Conservation (phyloP, 2,113 vertebrate species). For the Haplochromis burtoni region DNA sequence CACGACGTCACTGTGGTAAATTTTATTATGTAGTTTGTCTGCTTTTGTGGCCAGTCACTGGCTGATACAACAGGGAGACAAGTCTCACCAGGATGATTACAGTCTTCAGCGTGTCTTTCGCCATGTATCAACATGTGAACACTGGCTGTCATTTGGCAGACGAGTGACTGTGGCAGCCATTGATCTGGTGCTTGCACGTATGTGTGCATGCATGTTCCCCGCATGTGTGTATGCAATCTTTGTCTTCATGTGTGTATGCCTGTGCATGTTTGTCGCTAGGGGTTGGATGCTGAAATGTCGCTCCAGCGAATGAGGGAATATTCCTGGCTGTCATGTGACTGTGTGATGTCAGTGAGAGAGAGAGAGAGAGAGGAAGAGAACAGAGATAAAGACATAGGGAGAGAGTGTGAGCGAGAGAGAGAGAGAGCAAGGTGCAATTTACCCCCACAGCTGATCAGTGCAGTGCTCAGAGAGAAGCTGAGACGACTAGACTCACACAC, state of each 20-base stretch:
- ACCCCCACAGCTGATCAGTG: conserved; percentile 67
- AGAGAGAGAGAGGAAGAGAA: background rate
- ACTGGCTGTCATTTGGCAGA: conserved; percentile 13
- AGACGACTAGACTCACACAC: conserved; percentile 41
- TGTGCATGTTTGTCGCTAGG: conserved; percentile 30
- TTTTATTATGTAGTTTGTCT: background rate
- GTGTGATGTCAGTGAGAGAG: conserved; percentile 57
- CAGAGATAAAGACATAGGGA: background rate
- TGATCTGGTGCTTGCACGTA: background rate
- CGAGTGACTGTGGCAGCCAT: conserved; percentile 20
- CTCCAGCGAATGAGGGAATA: conserved; percentile 63
- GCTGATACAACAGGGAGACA: background rate
- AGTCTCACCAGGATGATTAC: background rate
- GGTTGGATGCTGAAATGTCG: conserved; percentile 44
- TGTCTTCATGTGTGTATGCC: background rate
- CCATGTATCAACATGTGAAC: conserved; percentile 15
- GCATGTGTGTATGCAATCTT: background rate
- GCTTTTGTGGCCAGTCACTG: background rate
- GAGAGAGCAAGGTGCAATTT: conserved; percentile 68
- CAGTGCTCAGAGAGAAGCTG: conserved; percentile 57
- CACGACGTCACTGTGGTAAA: background rate
- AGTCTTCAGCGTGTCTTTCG: background rate
- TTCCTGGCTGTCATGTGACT: conserved; percentile 50
- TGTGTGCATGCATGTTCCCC: background rate
- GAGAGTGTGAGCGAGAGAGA: background rate